A percentile compares a stretch with the other conserved stretches of the same genome.
These are phyloP conservation scores for Prochilodus magdalenae DNA, from an alignment of 2,113 vertebrate genomes.

Conservation along the genomic window DNA sequence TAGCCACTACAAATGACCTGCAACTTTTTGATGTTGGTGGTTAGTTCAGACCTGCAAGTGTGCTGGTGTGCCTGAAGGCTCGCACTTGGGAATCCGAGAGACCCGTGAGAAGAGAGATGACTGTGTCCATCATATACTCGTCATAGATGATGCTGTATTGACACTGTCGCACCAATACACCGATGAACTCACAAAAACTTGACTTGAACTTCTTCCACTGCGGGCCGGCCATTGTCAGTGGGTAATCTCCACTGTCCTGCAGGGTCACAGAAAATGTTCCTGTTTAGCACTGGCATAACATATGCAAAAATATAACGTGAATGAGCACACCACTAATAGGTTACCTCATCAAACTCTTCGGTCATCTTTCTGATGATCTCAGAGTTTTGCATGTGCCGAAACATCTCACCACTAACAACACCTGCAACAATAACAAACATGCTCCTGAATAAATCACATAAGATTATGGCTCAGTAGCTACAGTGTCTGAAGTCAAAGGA, in stretches of 20 bases:
- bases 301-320: background rate
- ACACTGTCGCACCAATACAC: constrained; percentile 96
- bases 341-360: constrained; percentile 99
- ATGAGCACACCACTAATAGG: background rate
- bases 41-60: constrained; percentile 87
- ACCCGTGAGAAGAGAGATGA: constrained; percentile 97
- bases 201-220: constrained; percentile 99
- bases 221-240: constrained; percentile 96
- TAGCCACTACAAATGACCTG: background rate
- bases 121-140: constrained; percentile 99
- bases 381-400: constrained; percentile 99
- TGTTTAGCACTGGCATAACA: background rate
- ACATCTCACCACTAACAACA: constrained; percentile 98
- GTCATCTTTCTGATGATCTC: constrained; percentile 99
- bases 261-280: constrained; percentile 31
- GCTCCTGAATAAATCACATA: background rate
- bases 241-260: constrained; percentile 98
- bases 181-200: constrained; percentile 99
- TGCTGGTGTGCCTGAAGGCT: constrained; percentile 99
- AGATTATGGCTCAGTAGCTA: background rate
- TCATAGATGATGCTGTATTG: constrained; percentile 99
- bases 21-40: background rate
- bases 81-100: constrained; percentile 98
- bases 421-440: constrained; percentile 73
- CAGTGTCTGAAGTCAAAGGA: background rate